Conservation (phyloP, 1,140 invertebrate genomes). For the Zaprionus nigranus region DNA sequence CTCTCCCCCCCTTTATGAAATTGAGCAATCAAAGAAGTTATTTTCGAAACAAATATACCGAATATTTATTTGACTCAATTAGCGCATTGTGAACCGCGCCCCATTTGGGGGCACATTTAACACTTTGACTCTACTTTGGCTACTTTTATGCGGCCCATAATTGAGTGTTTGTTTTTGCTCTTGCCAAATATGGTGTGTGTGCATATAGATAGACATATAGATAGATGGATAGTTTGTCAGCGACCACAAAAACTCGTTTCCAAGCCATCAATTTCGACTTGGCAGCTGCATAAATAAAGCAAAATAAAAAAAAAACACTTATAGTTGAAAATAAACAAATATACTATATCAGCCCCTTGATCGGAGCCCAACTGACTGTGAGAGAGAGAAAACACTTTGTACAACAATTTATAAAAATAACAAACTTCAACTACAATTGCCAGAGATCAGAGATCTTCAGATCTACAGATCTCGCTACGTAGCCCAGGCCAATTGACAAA, state of each 20-base stretch:
- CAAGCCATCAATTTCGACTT: constrained; percentile 40
- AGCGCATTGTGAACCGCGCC: constrained; percentile 8
- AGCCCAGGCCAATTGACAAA: constrained; percentile 61
- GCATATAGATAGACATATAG: not conserved
- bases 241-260: constrained; percentile 32
- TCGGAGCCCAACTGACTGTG: constrained; percentile 10
- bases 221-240: constrained; percentile 25
- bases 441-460: constrained; percentile 54
- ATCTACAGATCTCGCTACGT: constrained; percentile 35
- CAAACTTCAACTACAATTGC: constrained; percentile 67
- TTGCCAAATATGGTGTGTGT: constrained; percentile 28
- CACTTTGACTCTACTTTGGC: constrained; percentile 30
- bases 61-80: constrained; percentile 42
- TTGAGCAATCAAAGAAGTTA: constrained; percentile 45
- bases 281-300: constrained; percentile 66
- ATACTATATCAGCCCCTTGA: constrained; percentile 40
- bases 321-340: constrained; percentile 32
- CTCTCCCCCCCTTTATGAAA: not conserved
- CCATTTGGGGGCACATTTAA: constrained; percentile 50
- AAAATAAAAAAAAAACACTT: constrained; percentile 25
- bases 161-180: constrained; percentile 43
- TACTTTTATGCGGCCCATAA: constrained; percentile 42
- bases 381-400: constrained; percentile 2
- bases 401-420: constrained; percentile 66
- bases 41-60: not conserved